Evolutionary conservation across 2,113 vertebrate species (phyloP), one percentile per base, ranked within the genome.

Genomic region (Coreoperca whiteheadi): DNA sequence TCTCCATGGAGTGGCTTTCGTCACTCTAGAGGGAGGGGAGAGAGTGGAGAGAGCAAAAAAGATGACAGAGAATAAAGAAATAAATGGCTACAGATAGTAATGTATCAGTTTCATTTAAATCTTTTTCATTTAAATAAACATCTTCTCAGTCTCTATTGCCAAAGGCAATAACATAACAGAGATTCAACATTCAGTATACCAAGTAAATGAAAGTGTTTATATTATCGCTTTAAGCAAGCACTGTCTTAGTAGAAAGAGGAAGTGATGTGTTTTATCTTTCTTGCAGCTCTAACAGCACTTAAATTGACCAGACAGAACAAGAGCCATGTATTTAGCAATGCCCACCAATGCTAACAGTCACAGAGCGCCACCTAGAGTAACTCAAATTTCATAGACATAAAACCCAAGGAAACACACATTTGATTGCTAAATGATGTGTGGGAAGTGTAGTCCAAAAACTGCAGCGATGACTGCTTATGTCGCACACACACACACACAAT

Each of bases 301-400:
- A 16, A 28, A 32, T 37, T 0, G 34, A 79, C 61, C 37, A 54
- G 56, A 79, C 34, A 34, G 25, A 60, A 41, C 8, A 37, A 68
- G 39, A 50, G 23, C 51, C 56, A 6, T 1, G 43, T n/a, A 23
- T 30, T 30, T 34, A 51, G 14, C 32, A 9, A 25, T 41, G 18
- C 20, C 28, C 7, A 54, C 50, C 30, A 51, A 20, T 34, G 71
- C 67, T 34, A 65, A 50, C 20, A 74, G 57, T 59, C 65, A 73
- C 54, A 73, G 30, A 80, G 64, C 37, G 32, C 71, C 76, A 63
- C 54, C 32, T 67, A 77, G 50, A 85, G 79, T 57, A 32, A 43
- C 61, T 37, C 18, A 73, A 76, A 77, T 37, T 25, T 34, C 30
- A 73, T n/a, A 1, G 5, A 32, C 10, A 53, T n/a, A 9, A 37